Conservation (phyloP, 92 coral and sea anemone species). For the Zoanthus solanderi region DNA sequence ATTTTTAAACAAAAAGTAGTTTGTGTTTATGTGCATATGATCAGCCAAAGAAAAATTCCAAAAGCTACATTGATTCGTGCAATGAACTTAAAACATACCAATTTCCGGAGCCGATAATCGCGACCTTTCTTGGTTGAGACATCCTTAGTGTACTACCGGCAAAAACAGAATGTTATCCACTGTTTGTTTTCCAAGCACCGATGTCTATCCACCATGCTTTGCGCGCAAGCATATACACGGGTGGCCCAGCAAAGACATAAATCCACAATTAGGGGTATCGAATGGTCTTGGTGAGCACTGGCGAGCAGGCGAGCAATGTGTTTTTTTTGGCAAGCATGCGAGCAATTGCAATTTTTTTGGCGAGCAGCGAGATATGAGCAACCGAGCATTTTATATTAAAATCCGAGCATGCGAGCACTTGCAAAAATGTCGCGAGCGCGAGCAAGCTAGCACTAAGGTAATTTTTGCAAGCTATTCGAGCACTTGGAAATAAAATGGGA, state of each 20-base stretch:
- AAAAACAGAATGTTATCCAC: not conserved
- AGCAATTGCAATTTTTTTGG: no score
- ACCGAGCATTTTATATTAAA: no score
- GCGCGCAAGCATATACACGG: not conserved
- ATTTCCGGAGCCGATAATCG: conserved; percentile 97
- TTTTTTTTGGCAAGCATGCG: no score
- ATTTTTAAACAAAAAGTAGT: not conserved
- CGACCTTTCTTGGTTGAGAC: conserved; percentile 70
- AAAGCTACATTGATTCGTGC: not conserved
- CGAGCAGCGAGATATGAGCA: no score
- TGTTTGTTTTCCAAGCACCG: not conserved
- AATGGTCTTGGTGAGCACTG: no score
- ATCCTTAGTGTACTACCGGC: conserved; percentile 1
- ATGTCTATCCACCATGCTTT: conserved; percentile 2
- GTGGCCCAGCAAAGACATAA: not conserved
- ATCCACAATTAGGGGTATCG: no score
- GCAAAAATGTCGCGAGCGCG: no score
- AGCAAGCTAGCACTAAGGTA: no score
- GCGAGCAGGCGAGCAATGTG: no score
- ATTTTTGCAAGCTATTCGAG: no score
- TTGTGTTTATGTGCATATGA: not conserved
- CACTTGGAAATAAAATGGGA: no score
- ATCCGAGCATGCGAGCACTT: no score
- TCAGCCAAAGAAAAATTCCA: not conserved
- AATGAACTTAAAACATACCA: conserved; percentile 69